Conservation (phyloP, 2,113 vertebrate genomes). For the Ophthalmotilapia sp. region DNA sequence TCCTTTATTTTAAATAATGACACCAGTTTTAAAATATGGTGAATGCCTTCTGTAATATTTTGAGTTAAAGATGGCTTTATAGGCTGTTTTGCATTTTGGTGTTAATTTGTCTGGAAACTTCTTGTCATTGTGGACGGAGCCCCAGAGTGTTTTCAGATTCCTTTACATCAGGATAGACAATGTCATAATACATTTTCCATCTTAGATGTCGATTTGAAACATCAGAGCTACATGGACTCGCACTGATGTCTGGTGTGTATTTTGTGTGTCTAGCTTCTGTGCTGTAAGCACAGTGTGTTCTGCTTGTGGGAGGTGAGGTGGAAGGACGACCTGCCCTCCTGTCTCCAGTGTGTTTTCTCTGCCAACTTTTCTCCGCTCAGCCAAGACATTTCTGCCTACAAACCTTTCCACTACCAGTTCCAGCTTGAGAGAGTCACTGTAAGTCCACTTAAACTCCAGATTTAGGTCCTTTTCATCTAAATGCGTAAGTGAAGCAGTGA, state of each 20-base stretch:
- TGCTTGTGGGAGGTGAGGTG: slow-evolving; percentile 92
- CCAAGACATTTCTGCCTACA: slow-evolving; percentile 69
- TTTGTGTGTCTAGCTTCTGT: slow-evolving; percentile 68
- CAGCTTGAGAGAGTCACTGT: slow-evolving; percentile 89
- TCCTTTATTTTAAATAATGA: background rate
- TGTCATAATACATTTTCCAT: background rate
- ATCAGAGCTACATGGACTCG: background rate
- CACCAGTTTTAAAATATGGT: background rate
- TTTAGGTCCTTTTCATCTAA: background rate
- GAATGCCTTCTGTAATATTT: background rate
- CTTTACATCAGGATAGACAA: background rate
- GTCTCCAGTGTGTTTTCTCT: slow-evolving; percentile 83
- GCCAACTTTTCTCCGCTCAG: slow-evolving; percentile 79
- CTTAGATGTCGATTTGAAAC: background rate
- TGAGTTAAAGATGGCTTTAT: background rate
- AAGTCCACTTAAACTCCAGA: slow-evolving; percentile 32
- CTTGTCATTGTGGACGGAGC: background rate
- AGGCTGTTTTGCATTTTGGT: background rate
- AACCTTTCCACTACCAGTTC: slow-evolving; percentile 87
- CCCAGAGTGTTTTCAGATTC: background rate
- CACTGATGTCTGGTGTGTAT: background rate
- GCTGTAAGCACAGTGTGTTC: slow-evolving; percentile 85
- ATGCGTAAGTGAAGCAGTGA: background rate
- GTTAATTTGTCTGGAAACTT: background rate
- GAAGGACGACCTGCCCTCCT: slow-evolving; percentile 76